These are phyloP conservation scores for Eupithecia dodoneata DNA, from an alignment of 2,888 invertebrate species.

Conservation along the genomic window DNA sequence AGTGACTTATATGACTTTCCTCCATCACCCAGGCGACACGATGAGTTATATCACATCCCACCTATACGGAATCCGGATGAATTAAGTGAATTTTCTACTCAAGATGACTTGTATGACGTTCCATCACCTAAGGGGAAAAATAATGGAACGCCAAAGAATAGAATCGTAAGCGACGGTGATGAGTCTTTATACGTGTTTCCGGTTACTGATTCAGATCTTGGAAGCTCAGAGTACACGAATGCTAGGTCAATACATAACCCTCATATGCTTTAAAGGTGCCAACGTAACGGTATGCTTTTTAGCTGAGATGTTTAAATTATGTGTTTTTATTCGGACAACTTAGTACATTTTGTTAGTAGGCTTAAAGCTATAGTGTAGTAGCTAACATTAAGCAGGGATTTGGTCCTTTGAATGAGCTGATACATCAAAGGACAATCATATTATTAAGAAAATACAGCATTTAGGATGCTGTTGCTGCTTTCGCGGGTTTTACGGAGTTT, in stretches of 20 bases:
- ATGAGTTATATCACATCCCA: slow-evolving; percentile 10
- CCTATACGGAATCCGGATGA: background rate
- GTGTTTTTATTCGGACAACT: background rate
- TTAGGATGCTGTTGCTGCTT: background rate
- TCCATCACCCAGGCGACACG: background rate
- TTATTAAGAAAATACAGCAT: background rate
- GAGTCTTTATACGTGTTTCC: slow-evolving; percentile 15
- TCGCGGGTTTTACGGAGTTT: background rate
- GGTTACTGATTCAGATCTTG: background rate
- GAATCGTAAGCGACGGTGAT: slow-evolving; percentile 21
- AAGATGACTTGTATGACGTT: slow-evolving; percentile 20
- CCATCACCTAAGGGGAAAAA: background rate
- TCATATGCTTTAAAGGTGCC: background rate
- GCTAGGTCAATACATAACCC: slow-evolving; percentile 8
- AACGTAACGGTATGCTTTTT: background rate
- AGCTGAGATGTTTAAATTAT: background rate
- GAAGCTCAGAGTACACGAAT: slow-evolving; percentile 19
- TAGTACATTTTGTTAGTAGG: background rate
- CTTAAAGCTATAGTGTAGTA: background rate
- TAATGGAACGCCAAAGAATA: background rate
- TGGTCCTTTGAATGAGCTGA: background rate
- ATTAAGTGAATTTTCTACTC: background rate
- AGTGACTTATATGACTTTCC: slow-evolving; percentile 23
- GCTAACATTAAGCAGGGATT: background rate
- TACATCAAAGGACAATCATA: background rate